Base-by-base conservation (phyloP, 1,140 invertebrate species). In the Drosophila teissieri region DNA sequence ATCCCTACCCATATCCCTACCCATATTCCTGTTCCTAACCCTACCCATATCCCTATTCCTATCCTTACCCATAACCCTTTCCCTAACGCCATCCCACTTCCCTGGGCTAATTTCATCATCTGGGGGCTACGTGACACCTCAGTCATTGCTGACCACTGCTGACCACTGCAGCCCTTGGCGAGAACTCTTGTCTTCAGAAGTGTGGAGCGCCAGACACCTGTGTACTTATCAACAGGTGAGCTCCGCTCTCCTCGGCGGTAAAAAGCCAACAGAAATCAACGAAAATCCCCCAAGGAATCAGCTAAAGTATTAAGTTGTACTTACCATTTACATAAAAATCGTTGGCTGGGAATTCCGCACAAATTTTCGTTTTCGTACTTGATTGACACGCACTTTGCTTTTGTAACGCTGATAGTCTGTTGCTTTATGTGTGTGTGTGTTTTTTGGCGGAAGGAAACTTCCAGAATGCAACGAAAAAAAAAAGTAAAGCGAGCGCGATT, bases 321-420 rank as follows among this genome's bases (percentile, higher is more conserved):
- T 48, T 34, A 86, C 82, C 82, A 86, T 86, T 86, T 86, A 86
- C 78, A 78, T 80, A 85, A 72, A 78, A 86, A 75, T 86, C 52
- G 40, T 27, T 45, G 73, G 37, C 56, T 74, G 51, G 19, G 52
- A 84, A 64, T 57, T 70, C 49, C 14, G 72, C 68, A 74, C 73
- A 69, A 70, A 67, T 22, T 45, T 40, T 42, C 49, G 24, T 22
- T 45, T 40, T 42, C 49, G 24, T 4, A 15, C 15, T 48, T 27
- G 15, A 0, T 2, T 36, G 22, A 22, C 22, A 37, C 17, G 12
- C 24, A 51, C 8, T 39, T 31, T 39, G 10, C 12, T 19, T 15
- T 51, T 48, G 11, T 27, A 6, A 22, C 2, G 14, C 14, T 4
- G 46, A 12, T 14, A 24, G 46, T 15, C 4, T 8, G 1, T 11